Conservation (phyloP, 2,888 invertebrate species). For the Lamellibrachia columna region DNA sequence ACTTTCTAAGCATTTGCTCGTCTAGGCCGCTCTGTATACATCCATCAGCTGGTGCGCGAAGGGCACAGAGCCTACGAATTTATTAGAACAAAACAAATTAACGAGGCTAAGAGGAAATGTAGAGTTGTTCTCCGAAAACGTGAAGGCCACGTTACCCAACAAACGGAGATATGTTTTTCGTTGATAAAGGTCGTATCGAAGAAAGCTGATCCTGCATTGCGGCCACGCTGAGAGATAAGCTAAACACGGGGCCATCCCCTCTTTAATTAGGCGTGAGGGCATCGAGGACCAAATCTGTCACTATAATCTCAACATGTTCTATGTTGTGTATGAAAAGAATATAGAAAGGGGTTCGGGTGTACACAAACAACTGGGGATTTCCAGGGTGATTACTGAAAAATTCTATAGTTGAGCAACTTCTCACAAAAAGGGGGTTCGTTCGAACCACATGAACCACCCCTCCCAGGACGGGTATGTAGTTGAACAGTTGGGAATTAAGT, state of each 20-base stretch:
- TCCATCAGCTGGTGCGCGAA: neutral
- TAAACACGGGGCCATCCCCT: neutral
- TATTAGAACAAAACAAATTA: neutral
- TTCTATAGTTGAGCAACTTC: too few species aligned
- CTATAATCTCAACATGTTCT: neutral
- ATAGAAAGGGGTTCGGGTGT: too few species aligned
- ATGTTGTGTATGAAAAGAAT: neutral
- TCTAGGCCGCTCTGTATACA: neutral
- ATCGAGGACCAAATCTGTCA: neutral
- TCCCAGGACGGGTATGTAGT: too few species aligned
- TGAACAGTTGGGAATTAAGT: too few species aligned
- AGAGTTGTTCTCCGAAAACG: neutral
- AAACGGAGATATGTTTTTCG: neutral
- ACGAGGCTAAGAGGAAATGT: neutral
- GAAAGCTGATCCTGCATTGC: neutral
- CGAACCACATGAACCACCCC: too few species aligned
- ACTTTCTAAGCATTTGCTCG: neutral
- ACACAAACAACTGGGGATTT: too few species aligned
- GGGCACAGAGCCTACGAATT: neutral
- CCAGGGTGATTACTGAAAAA: too few species aligned
- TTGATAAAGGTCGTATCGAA: neutral
- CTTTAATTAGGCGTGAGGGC: neutral
- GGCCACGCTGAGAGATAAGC: neutral
- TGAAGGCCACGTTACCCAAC: neutral
- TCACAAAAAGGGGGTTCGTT: too few species aligned